Percentiles rank a stretch among this genome's conserved stretches.
These are phyloP conservation scores for Rhegmatorhina hoffmannsi DNA, from an alignment of 2,113 vertebrate species.

Conservation along the genomic window DNA sequence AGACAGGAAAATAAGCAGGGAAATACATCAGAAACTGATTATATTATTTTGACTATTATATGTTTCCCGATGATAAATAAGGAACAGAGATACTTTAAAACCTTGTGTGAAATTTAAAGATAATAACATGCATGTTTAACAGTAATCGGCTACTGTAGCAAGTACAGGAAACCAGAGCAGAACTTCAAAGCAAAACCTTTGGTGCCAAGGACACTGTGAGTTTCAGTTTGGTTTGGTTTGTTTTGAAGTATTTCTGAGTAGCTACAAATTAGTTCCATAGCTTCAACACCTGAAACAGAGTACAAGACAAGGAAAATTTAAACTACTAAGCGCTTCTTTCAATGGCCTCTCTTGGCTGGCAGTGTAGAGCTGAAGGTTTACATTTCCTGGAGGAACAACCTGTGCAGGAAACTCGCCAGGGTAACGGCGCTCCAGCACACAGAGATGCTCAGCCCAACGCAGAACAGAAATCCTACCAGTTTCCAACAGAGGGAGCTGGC, in stretches of 20 bases:
- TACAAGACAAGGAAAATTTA: background rate
- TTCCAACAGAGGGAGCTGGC: background rate
- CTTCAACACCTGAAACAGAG: background rate
- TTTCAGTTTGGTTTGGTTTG: background rate
- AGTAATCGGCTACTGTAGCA: background rate
- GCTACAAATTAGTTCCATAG: background rate
- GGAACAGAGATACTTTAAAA: background rate
- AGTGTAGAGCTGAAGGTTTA: background rate
- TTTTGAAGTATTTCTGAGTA: background rate
- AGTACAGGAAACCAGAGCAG: background rate
- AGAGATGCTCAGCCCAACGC: background rate
- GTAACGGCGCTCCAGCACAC: background rate
- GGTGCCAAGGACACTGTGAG: background rate
- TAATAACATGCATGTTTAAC: rapidly evolving
- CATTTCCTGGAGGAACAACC: background rate
- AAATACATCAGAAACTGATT: background rate
- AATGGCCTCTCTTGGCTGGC: background rate
- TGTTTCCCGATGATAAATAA: background rate
- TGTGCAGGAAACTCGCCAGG: background rate
- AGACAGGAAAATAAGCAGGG: background rate
- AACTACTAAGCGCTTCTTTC: background rate
- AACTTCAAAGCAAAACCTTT: background rate
- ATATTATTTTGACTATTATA: background rate
- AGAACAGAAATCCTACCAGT: background rate
- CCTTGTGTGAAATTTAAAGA: background rate